Evolutionary conservation across 2,113 vertebrate genomes (phyloP), one percentile per base, ranked within the genome.

Genomic region (Cavia porcellus): DNA sequence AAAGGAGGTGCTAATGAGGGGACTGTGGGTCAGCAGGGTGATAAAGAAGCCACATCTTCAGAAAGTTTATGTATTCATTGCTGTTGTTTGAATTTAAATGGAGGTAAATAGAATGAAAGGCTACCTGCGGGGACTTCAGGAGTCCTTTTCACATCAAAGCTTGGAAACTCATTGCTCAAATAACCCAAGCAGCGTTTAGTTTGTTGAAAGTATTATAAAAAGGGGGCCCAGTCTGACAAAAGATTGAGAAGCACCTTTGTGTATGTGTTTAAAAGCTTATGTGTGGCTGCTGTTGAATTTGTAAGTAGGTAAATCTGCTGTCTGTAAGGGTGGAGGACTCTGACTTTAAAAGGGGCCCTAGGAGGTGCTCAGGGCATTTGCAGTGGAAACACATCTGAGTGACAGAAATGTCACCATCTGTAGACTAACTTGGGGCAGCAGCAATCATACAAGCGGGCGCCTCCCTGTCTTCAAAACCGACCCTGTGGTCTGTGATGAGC

Each of bases 21-120:
- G 66, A 62, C 81, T 84, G 93, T 64, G 75, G 93, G 95, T 81
- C 96, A 96, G 22, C 52, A 89, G 0, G 88, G 89, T 3, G 86
- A 93, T 95, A 97, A 98, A 98, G 97, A 98, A 98, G 84, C 91
- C 96, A 96, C 96, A 97, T 98, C 98, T 98, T 96, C 96, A 97
- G 97, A 95, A 98, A 97, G 97, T 98, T 97, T 89, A 86, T 94
- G 91, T 97, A 97, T 95, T 98, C 97, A 96, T 94, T 83, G 89
- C 95, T 95, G 98, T 94, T 96, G 90, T 62, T 75, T 91, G 28
- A 90, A 62, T 95, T 96, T 64, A 72, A 96, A 84, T 80, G 90
- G 92, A 66, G 42, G 59, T 61, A 75, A 75, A 42, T 62, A 84
- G 12, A 50, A 72, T 47, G 25, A 74, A 85, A 66, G 98, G 96